These are phyloP conservation scores for Macrobrachium rosenbergii DNA, from an alignment of 1,140 invertebrate genomes.

Conservation along the genomic window DNA sequence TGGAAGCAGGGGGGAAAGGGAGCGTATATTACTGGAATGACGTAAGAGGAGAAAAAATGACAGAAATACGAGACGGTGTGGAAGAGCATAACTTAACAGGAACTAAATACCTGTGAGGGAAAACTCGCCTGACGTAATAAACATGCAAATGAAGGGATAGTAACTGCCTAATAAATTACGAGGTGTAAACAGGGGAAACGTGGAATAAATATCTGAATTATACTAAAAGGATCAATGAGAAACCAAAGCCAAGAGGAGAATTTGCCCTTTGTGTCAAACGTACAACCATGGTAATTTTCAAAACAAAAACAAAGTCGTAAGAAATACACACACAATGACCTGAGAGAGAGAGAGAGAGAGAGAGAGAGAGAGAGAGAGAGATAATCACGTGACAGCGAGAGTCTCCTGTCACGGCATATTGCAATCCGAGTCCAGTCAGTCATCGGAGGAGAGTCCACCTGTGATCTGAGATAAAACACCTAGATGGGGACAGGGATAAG, in stretches of 20 bases:
- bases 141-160: too few relatives aligned
- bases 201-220: too few relatives aligned
- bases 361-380: conserved; percentile 34
- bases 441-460: neutral
- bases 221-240: too few relatives aligned
- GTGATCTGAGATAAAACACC: too few relatives aligned
- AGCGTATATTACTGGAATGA: neutral
- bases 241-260: too few relatives aligned
- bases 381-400: neutral
- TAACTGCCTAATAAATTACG: too few relatives aligned
- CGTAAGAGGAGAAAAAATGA: neutral
- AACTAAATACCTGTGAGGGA: neutral
- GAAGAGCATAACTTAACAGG: neutral
- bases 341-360: conserved; percentile 54
- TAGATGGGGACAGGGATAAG: too few relatives aligned
- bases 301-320: too few relatives aligned
- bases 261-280: neutral
- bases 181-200: too few relatives aligned
- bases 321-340: neutral
- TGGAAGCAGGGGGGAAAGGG: neutral
- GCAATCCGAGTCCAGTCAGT: neutral
- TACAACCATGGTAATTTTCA: neutral
- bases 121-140: too few relatives aligned
- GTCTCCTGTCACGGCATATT: neutral
- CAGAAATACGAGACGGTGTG: neutral